Percentiles rank a stretch among this genome's conserved stretches.
Conservation (phyloP, 1,140 invertebrate species). For the Leptonema lineaticorne region DNA sequence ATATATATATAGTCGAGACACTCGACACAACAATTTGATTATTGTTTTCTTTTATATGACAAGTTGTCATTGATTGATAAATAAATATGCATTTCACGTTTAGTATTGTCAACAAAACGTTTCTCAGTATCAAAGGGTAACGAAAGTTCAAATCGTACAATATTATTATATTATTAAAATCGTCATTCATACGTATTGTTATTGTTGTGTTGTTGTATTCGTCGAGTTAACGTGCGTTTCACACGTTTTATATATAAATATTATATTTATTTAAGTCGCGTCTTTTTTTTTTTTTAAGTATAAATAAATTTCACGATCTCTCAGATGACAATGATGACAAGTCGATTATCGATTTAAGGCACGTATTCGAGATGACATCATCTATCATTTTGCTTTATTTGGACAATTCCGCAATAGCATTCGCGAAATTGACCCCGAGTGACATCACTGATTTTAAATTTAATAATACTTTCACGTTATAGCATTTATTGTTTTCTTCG, state of each 20-base stretch:
- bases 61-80: background rate
- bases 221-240: background rate
- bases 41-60: background rate
- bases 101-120: background rate
- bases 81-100: background rate
- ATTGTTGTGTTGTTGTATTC: background rate
- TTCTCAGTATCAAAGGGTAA: conserved; percentile 7
- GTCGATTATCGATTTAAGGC: background rate
- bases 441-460: background rate
- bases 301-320: background rate
- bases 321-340: background rate
- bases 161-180: background rate
- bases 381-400: conserved; percentile 2
- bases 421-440: background rate
- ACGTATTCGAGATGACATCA: conserved; percentile 6
- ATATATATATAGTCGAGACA: too few relatives aligned
- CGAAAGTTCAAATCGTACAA: background rate
- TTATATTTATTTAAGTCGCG: background rate
- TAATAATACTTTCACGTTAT: background rate
- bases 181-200: background rate
- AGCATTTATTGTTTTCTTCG: too few relatives aligned
- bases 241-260: background rate
- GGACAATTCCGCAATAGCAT: background rate
- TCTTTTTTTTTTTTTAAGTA: background rate
- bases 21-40: too few relatives aligned